Conservation (phyloP, 2,888 invertebrate species). For the Apodemia mormo region DNA sequence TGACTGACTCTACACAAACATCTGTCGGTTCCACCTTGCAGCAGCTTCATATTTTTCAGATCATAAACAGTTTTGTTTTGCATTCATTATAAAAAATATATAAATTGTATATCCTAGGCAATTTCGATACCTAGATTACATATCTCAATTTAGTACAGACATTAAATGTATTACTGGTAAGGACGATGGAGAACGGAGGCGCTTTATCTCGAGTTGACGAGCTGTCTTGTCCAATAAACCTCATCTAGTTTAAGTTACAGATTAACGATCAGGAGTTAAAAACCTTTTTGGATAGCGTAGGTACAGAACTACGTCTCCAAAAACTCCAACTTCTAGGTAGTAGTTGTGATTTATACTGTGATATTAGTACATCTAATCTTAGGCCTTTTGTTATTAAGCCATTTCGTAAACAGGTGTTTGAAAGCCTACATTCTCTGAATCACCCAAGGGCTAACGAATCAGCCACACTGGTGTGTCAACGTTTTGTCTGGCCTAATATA, state of each 20-base stretch:
- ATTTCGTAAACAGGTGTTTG: neutral
- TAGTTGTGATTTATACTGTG: too few relatives aligned
- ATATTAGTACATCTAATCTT: too few relatives aligned
- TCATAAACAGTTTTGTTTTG: constrained; percentile 1
- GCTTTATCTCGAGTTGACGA: constrained; percentile 35
- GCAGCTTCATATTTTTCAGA: neutral
- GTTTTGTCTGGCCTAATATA: neutral
- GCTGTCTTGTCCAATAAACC: too few relatives aligned
- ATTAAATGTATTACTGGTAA: constrained; percentile 25
- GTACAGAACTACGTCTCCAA: neutral
- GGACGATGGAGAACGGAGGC: constrained; percentile 33
- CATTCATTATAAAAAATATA: constrained; percentile 20
- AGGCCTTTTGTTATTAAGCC: neutral
- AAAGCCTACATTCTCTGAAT: neutral
- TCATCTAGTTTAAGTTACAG: too few relatives aligned
- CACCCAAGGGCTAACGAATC: too few relatives aligned
- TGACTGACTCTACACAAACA: neutral
- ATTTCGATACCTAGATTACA: constrained; percentile 30
- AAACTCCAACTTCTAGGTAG: neutral
- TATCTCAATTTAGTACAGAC: too few relatives aligned
- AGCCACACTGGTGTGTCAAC: neutral
- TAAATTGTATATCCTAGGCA: constrained; percentile 30
- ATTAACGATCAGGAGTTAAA: neutral
- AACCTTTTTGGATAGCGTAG: too few relatives aligned
- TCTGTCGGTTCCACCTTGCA: neutral